phyloP scores from a whole-genome alignment of 2,797 vertebrate species.

The Epinephelus coioides region DNA sequence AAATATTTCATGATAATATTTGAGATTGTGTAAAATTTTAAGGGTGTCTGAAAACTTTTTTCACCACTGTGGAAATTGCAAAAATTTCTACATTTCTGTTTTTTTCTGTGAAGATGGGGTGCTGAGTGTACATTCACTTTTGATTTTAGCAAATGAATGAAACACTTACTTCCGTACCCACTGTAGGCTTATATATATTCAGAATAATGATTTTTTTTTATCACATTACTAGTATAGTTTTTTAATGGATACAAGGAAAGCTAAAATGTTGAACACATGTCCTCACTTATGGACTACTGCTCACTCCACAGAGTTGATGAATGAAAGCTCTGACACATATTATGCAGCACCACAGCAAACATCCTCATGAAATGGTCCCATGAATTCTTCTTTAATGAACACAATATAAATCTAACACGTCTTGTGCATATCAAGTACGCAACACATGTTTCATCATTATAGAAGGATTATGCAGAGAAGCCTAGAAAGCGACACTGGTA shows the following conservation, averaged over 20 bases:
- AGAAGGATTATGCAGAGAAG: background rate
- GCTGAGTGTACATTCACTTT: too few species aligned
- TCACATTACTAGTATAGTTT: background rate
- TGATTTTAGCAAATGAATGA: too few species aligned
- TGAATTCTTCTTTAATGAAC: slow-evolving; percentile 26
- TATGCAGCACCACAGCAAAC: slow-evolving; percentile 7
- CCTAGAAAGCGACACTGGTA: background rate
- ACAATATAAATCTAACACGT: slow-evolving; percentile 6
- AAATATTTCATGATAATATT: too few species aligned
- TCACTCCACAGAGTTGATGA: slow-evolving; percentile 1
- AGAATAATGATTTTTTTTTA: background rate
- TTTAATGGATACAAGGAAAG: slow-evolving; percentile 22
- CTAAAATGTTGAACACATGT: background rate
- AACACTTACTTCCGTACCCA: too few species aligned
- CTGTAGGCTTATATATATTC: too few species aligned
- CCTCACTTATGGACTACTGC: background rate
- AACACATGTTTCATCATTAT: slow-evolving; percentile 16
- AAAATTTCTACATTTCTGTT: too few species aligned
- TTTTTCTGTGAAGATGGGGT: too few species aligned
- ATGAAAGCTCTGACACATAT: slow-evolving; percentile 6
- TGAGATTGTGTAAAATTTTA: too few species aligned
- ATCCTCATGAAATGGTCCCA: background rate
- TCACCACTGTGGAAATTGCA: too few species aligned
- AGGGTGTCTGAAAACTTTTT: too few species aligned
- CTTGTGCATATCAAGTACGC: slow-evolving; percentile 12